A percentile compares a stretch with the other conserved stretches of the same genome.
phyloP scores from a whole-genome alignment of 2,113 vertebrate species.

The Corythaeola cristata region DNA sequence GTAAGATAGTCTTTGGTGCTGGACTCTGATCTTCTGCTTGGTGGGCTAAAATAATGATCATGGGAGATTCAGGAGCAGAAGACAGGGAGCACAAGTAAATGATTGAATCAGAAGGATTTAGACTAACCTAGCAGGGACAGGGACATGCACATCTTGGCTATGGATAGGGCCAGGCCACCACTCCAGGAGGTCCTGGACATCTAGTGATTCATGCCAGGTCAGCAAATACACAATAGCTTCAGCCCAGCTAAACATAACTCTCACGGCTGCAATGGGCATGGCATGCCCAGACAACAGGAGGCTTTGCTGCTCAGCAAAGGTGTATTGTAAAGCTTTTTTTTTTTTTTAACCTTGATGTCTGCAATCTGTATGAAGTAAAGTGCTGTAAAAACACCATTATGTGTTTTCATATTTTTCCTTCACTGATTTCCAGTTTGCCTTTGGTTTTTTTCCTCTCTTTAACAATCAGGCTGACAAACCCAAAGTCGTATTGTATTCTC shows the following conservation, averaged over 20 bases:
- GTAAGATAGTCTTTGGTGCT: neutral
- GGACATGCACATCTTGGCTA: neutral
- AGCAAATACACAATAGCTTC: neutral
- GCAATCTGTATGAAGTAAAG: neutral
- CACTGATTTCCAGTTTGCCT: neutral
- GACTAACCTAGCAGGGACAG: neutral
- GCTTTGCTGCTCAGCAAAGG: neutral
- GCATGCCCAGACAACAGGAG: neutral
- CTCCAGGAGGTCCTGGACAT: neutral
- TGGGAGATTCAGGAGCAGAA: neutral
- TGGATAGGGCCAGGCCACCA: neutral
- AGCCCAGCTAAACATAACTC: neutral
- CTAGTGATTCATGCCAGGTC: neutral
- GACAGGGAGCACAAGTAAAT: neutral
- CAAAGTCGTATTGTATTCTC: neutral
- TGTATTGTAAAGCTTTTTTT: neutral
- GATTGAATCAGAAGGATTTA: neutral
- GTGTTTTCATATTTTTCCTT: neutral
- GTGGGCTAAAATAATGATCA: neutral
- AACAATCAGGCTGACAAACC: neutral
- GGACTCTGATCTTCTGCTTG: neutral
- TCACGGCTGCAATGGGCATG: neutral
- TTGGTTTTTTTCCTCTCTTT: neutral
- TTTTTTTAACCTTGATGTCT: neutral
- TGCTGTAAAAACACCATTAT: neutral